Base-by-base conservation (phyloP, 2,797 vertebrate genomes). In the Gastrophryne carolinensis region DNA sequence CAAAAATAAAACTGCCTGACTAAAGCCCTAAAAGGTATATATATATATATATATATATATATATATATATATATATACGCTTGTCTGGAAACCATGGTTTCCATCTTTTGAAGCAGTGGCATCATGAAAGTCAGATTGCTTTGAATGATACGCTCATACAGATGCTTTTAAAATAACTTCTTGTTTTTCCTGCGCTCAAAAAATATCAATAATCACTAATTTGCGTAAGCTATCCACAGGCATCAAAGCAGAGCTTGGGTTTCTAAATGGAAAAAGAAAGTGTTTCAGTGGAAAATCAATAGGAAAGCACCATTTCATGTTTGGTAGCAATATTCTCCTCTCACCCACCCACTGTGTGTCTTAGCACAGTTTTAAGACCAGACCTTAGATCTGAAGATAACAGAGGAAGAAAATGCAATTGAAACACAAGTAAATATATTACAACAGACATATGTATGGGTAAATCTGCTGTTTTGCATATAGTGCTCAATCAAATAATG, bases 201-300 rank as follows among this genome's bases (percentile, higher is more conserved):
- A 75, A 78, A 78, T 78, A 78, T 78, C 75, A 78, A 78, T 78
- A 78, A 72, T 78, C 68, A 66, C 75, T 78, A 72, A 78, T 78
- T 72, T 78, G 68, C 44, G 75, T 72, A 78, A 78, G 75, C 61
- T 78, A 78, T 60, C 75, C 68, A 72, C 68, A 78, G 75, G 75
- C 75, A 58, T 78, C 68, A 78, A 78, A 78, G 68, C 53, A 72
- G 35, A 66, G 75, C 75, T 72, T 44, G 37, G 29, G 41, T 50
- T 58, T 72, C 68, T 78, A 72, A 78, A 78, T 78, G 75, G 75
- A 78, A 72, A 61, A 78, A 78, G 68, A 78, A 78, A 78, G 75
- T 53, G 72, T 78, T 78, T 72, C 68, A 65, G 75, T 60, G 57
- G 75, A 78, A 78, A 72, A 78, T 78, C 75, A 72, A 78, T 78